Evolutionary conservation across 1,140 invertebrate genomes (phyloP), one percentile per base, ranked within the genome.

Genomic region (silkworm (Bombyx mori)): DNA sequence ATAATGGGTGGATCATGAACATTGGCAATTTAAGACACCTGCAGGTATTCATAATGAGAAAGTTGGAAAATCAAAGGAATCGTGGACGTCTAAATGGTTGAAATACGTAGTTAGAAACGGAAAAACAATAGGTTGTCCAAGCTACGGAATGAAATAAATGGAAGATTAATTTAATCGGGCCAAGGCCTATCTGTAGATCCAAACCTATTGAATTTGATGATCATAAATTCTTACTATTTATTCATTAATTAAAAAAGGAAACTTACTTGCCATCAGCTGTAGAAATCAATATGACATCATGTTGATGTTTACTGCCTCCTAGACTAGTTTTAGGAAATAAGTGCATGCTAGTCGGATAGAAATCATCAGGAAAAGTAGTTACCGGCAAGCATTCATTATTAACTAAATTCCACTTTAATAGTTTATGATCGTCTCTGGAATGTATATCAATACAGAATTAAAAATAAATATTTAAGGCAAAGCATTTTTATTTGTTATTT

Each of bases 341-440:
- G 75, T 98, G 94, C 88, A 99, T 92, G 63, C 95, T 93, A 1
- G 94, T 97, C 8, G 97, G 96, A 86, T 92, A 96, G 66, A 98
- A 91, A 65, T 97, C 95, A 61, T 92, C 90, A 1, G 95, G 90
- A 60, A 98, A 91, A 68, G 94, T 93, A 12, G 93, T 89, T 3
- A 98, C 81, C 63, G 92, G 90, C 26, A 91, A 91, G 0, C 94
- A 92, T 81, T 97, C 95, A 63, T 92, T 92, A 42, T 89, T 94
- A 1, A 93, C 89, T 42, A 96, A 85, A 82, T 95, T 97, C 96
- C 97, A 99, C 73, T 93, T 94, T 18, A 97, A 88, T 26, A 99
- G 88, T 67, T 93, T 89, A 77, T 97, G 97, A 81, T 99, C 97
- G 88, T 99, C 98, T 26, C 96, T 96, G 63, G 42, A 82, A 89